Conservation (phyloP, 2,797 vertebrate species). For the Pipistrellus nathusii region DNA sequence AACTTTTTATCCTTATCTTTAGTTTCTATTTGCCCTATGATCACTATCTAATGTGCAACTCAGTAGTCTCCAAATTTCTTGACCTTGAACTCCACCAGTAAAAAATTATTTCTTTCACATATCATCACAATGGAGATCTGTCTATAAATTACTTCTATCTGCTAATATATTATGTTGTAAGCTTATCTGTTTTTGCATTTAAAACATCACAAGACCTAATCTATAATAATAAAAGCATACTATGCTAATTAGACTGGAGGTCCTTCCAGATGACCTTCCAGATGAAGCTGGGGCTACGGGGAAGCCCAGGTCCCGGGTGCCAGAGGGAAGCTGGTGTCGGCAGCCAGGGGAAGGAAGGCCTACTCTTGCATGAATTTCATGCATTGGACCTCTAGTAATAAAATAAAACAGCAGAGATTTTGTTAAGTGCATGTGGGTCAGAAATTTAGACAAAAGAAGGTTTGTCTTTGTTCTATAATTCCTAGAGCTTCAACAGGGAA, state of each 20-base stretch:
- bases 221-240: too few species aligned
- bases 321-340: too few species aligned
- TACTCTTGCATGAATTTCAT: too few species aligned
- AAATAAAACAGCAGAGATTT: background rate
- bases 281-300: too few species aligned
- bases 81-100: background rate
- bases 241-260: too few species aligned
- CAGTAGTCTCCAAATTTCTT: background rate
- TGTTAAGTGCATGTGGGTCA: background rate
- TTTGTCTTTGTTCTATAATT: background rate
- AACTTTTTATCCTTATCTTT: background rate
- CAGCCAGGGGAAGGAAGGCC: too few species aligned
- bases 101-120: background rate
- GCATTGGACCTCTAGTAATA: background rate
- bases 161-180: background rate
- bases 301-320: too few species aligned
- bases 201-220: background rate
- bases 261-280: too few species aligned
- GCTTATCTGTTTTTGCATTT: background rate
- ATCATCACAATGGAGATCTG: background rate
- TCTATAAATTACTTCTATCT: background rate
- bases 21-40: background rate
- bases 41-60: background rate
- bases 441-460: background rate
- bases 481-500: background rate